phyloP scores from a whole-genome alignment of 37 sponge, comb jelly and placozoan genomes.

The Agelas oroides region DNA sequence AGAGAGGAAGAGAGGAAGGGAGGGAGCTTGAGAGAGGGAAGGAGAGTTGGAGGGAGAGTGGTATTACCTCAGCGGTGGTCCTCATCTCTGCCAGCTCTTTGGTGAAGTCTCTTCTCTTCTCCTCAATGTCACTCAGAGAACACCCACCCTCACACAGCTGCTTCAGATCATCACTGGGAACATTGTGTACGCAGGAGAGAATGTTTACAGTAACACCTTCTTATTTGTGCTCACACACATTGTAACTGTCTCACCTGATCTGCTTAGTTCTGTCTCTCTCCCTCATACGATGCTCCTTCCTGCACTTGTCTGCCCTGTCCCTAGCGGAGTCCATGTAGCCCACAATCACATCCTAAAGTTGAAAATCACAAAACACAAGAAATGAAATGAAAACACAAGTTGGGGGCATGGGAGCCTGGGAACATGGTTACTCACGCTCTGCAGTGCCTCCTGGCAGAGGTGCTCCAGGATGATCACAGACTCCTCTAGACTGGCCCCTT shows the following conservation, averaged over 20 bases:
- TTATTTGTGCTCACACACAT: background rate
- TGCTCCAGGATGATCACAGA: constrained; percentile 37
- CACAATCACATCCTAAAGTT: no score
- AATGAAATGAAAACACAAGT: background rate
- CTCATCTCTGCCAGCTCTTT: constrained; percentile 27
- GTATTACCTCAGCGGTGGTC: constrained; percentile 15
- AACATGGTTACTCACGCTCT: constrained; percentile 11
- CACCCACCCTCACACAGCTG: constrained; percentile 15
- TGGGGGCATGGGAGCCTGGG: background rate
- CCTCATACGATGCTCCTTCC: constrained; percentile 28
- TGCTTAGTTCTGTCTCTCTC: constrained; percentile 32
- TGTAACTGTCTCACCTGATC: no score
- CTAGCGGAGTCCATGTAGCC: background rate
- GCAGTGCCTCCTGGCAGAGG: constrained; percentile 32
- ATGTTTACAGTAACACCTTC: background rate
- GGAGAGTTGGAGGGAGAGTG: no score
- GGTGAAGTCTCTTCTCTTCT: constrained; percentile 21
- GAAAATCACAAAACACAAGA: no score
- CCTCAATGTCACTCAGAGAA: constrained; percentile 35
- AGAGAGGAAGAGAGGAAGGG: background rate
- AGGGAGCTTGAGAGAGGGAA: no score
- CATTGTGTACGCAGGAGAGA: no score
- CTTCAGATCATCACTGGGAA: constrained; percentile 36
- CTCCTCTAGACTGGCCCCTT: background rate
- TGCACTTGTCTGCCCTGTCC: background rate